Percentiles rank a stretch among this genome's conserved stretches.
These are phyloP conservation scores for Trachymyrmex cornetzi DNA, from an alignment of 1,140 invertebrate species.

Conservation along the genomic window DNA sequence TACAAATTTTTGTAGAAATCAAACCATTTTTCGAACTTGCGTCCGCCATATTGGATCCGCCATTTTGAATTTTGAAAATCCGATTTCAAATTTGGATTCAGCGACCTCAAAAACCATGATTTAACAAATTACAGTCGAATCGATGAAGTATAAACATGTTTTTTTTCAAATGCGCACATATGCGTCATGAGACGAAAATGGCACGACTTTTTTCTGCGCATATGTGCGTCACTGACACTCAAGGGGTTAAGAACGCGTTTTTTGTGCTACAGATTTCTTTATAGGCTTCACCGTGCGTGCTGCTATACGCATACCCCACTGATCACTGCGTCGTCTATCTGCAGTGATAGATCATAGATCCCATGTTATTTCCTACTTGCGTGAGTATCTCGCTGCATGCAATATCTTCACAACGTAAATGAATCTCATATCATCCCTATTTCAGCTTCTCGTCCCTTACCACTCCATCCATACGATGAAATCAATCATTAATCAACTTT, in stretches of 20 bases:
- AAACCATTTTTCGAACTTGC: too few species aligned
- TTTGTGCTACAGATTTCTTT: background rate
- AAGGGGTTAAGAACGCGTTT: background rate
- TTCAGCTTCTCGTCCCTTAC: background rate
- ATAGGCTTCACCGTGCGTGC: background rate
- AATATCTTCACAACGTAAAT: background rate
- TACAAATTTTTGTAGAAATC: too few species aligned
- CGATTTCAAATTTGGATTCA: too few species aligned
- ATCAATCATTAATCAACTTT: conserved; percentile 22
- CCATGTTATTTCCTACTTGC: background rate
- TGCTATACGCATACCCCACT: background rate
- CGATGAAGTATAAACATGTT: too few species aligned
- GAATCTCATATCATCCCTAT: conserved; percentile 1
- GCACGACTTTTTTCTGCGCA: too few species aligned
- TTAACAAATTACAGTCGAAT: too few species aligned
- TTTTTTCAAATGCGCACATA: too few species aligned
- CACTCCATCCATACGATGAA: background rate
- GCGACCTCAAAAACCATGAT: too few species aligned
- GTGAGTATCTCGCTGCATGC: background rate
- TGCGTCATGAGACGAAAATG: too few species aligned
- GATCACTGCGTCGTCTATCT: background rate
- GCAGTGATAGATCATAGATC: background rate
- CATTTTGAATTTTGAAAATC: too few species aligned
- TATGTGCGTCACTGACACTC: too few species aligned
- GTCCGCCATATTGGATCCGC: too few species aligned